Evolutionary conservation across 1,140 invertebrate genomes (phyloP), one percentile per base, ranked within the genome.

Genomic region (Drosophila cardini): DNA sequence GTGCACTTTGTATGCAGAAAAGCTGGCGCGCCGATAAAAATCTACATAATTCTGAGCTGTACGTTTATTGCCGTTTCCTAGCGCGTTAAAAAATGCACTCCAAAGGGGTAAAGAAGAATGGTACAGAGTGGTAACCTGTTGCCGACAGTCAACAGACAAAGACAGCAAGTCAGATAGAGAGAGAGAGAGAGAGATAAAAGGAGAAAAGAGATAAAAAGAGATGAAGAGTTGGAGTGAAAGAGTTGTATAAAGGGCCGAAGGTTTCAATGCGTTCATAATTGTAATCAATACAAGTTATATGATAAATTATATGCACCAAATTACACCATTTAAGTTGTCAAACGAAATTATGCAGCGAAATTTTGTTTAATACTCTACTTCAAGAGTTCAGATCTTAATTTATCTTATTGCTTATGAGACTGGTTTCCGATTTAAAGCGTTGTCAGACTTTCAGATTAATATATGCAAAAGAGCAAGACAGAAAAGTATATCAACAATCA

Each of bases 1-100:
- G 87, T 87, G 76, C 84, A 89, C 83, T 87, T 89, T 89, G 84
- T 89, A 87, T 89, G 84, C 83, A 89, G 73, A 87, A 87, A 86
- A 87, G 83, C 78, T 86, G 83, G 71, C 79, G 78, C 69, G 80
- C 76, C 80, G 80, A 89, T 87, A 89, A 78, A 87, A 87, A 87
- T 87, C 83, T 89, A 78, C 83, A 87, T 84, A 87, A 87, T 89
- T 87, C 68, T 78, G 58, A 84, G 80, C 67, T 78, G 76, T 74
- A 84, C 72, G 80, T 80, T 89, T 84, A 89, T 87, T 89, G 83
- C 80, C 76, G 60, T 84, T 87, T 84, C 84, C 84, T 87, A 89
- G 71, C 61, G 64, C 64, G 68, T 18, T 64, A 46, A 64, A 69
- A 58, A 60, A 74, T 60, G 56, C 71, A 57, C 30, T 55, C 38